These are phyloP conservation scores for Tonatia bakeri DNA, from an alignment of 2,113 vertebrate genomes.

Conservation along the genomic window DNA sequence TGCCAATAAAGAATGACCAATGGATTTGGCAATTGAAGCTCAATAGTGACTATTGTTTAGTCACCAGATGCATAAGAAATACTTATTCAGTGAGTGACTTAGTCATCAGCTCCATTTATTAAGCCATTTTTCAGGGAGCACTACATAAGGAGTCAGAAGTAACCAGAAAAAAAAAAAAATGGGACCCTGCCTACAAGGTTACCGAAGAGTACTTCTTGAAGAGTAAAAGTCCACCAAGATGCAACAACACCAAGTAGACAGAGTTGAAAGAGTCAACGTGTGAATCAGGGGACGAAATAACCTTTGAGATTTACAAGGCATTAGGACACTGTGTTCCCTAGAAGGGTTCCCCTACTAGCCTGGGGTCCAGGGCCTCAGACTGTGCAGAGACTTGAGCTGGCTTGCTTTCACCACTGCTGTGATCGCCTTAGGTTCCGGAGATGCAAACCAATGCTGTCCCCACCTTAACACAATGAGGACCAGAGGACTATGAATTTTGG, in stretches of 20 bases:
- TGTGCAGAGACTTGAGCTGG: too few species aligned
- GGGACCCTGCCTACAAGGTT: background rate
- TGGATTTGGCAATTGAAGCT: background rate
- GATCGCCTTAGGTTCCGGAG: background rate
- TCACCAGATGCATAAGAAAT: background rate
- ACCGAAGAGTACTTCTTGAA: background rate
- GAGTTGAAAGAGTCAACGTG: background rate
- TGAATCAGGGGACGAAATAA: background rate
- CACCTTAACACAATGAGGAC: background rate
- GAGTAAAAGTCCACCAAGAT: background rate
- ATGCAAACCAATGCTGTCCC: background rate
- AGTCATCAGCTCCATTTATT: background rate
- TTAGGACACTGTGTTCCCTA: background rate
- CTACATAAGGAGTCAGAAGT: background rate
- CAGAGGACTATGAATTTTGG: background rate
- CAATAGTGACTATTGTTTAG: background rate
- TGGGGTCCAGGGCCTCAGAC: background rate
- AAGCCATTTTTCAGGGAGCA: background rate
- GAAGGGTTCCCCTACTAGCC: background rate
- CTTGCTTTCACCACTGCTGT: background rate
- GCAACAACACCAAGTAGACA: background rate
- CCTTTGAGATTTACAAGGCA: background rate
- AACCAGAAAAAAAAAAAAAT: background rate
- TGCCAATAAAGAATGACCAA: background rate
- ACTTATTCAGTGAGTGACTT: background rate